Base-by-base conservation (phyloP, 2,888 invertebrate species). In the Cephus runcator region DNA sequence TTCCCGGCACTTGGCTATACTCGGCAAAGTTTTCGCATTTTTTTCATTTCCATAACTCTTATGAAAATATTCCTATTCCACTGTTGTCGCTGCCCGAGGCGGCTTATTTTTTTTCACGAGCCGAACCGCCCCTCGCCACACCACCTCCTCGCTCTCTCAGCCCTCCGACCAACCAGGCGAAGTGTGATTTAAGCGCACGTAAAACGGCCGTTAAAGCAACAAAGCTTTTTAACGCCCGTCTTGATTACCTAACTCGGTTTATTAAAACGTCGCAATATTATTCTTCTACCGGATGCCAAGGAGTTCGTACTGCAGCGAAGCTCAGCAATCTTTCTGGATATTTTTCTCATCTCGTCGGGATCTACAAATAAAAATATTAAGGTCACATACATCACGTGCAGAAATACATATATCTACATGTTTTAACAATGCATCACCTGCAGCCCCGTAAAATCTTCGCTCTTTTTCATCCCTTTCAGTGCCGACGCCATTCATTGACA, bases 191-290 rank as follows among this genome's bases (percentile, higher is more conserved):
- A 91, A 91, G 85, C 88, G 89, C 86, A 86, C 90, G 87, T 90
- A 90, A 90, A 91, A 90, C 83, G 88, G 84, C 85, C 90, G 91
- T 91, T 91, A 91, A 91, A 91, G 86, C 89, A 88, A 88, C 90
- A 90, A 90, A 90, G 87, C 89, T 90, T 88, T 89, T 90, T 90
- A 87, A 89, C 87, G 87, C 85, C 84, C 85, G 87, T 85, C 88
- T 91, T 90, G 90, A 91, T 91, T 91, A 87, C 90, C 87, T 86
- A 87, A 89, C 88, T 90, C 88, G 87, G 90, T 90, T 91, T 91
- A 91, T 91, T 91, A 91, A 90, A 91, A 90, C 87, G 87, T 87
- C 85, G 85, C 87, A 87, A 89, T 90, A 89, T 89, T 89, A 87
- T 84, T 81, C 83, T 82, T 82, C 80, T 83, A 71, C 73, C 80